A percentile compares a stretch with the other conserved stretches of the same genome.
Evolutionary conservation across 2,888 invertebrate genomes (phyloP).

Genomic region (Blomia tropicalis): DNA sequence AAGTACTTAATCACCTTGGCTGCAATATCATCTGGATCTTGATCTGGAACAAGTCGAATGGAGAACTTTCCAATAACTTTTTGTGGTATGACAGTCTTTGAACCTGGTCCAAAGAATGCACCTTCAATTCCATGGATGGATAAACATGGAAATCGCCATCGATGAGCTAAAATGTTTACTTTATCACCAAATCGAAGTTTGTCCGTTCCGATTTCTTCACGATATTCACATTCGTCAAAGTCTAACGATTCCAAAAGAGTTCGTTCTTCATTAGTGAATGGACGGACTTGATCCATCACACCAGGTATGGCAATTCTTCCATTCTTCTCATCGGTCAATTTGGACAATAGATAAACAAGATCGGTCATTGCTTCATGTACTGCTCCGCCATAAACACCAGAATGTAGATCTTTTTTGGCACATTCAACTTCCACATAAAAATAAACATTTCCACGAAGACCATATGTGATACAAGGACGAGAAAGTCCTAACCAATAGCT

Average conservation of each 20-base stretch:
- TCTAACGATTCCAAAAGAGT: slow-evolving; percentile 63
- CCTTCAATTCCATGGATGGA: slow-evolving; percentile 91
- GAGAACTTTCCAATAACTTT: slow-evolving; percentile 94
- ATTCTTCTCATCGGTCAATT: slow-evolving; percentile 58
- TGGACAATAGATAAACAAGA: slow-evolving; percentile 64
- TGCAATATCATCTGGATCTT: slow-evolving; percentile 65
- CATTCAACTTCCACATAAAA: slow-evolving; percentile 74
- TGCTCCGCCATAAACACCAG: slow-evolving; percentile 85
- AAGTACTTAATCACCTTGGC: slow-evolving; percentile 59
- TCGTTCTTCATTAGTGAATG: slow-evolving; percentile 51
- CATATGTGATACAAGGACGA: slow-evolving; percentile 95
- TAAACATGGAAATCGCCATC: slow-evolving; percentile 84
- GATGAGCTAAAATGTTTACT: slow-evolving; percentile 68
- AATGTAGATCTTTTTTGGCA: slow-evolving; percentile 79
- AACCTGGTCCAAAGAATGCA: slow-evolving; percentile 78
- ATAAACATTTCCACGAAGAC: slow-evolving; percentile 74
- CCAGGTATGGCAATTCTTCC: slow-evolving; percentile 70
- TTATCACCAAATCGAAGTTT: slow-evolving; percentile 54
- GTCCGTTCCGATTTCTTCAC: slow-evolving; percentile 51
- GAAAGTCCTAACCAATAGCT: slow-evolving; percentile 95
- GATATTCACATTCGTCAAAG: slow-evolving; percentile 49
- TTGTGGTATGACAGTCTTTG: slow-evolving; percentile 83
- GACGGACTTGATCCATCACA: slow-evolving; percentile 63
- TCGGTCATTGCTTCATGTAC: slow-evolving; percentile 83
- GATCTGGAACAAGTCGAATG: slow-evolving; percentile 85